A percentile compares a stretch with the other conserved stretches of the same genome.
phyloP scores from a whole-genome alignment of 2,888 invertebrate species.

The Epistrophe grossulariae region DNA sequence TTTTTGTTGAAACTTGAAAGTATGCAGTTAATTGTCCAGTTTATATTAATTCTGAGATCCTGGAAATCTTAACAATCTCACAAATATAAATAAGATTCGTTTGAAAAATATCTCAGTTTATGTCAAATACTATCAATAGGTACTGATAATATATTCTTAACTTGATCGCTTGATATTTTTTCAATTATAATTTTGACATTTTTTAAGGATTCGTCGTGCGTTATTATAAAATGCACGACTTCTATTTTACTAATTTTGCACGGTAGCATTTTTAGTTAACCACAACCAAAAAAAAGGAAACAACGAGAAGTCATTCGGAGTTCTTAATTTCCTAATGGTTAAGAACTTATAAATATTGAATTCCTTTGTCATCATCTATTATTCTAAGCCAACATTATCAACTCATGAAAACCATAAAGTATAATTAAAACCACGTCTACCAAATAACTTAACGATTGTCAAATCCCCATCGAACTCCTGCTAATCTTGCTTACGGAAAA shows the following conservation, averaged over 20 bases:
- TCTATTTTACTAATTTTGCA: background rate
- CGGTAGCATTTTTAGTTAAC: background rate
- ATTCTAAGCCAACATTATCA: slow-evolving; percentile 46
- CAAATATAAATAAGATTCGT: no score
- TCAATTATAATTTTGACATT: background rate
- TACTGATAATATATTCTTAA: no score
- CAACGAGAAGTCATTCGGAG: background rate
- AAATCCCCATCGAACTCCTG: slow-evolving; percentile 58
- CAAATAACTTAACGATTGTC: slow-evolving; percentile 64
- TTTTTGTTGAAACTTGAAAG: no score
- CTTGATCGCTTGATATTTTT: no score
- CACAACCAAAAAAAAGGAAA: background rate
- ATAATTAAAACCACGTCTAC: slow-evolving; percentile 56
- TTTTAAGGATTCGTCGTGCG: background rate
- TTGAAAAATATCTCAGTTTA: no score
- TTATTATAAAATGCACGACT: background rate
- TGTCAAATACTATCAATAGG: no score
- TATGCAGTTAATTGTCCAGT: no score
- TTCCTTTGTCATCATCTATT: slow-evolving; percentile 16
- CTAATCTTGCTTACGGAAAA: slow-evolving; percentile 61
- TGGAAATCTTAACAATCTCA: no score
- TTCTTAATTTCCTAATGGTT: background rate
- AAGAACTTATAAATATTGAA: slow-evolving; percentile 8
- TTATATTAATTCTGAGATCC: no score
- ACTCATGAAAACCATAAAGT: slow-evolving; percentile 41